Conservation (phyloP, 2,888 invertebrate species). For the Celastrina argiolus region DNA sequence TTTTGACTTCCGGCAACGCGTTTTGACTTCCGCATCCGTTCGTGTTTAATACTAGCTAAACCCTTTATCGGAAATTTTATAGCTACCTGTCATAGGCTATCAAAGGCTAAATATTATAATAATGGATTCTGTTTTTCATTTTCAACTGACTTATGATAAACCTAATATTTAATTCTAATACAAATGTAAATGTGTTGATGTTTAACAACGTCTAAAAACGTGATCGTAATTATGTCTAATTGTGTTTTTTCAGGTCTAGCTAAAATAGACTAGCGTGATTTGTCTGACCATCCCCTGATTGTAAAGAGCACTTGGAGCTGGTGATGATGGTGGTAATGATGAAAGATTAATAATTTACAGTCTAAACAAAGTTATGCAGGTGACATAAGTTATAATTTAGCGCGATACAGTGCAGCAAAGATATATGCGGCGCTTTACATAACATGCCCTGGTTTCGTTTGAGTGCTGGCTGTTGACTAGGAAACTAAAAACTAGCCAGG, state of each 20-base stretch:
- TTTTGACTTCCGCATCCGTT: conserved; percentile 4
- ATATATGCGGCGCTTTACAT: conserved; percentile 6
- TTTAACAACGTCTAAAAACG: too few species aligned
- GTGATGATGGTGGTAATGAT: too few species aligned
- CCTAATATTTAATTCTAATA: too few species aligned
- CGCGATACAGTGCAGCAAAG: background rate
- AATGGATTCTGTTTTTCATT: background rate
- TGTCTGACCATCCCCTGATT: too few species aligned
- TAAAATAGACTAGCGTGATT: too few species aligned
- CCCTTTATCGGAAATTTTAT: background rate
- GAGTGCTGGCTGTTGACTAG: background rate
- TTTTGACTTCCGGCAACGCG: background rate
- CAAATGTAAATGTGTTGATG: too few species aligned
- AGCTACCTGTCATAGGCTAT: background rate
- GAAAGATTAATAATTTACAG: background rate
- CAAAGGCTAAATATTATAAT: background rate
- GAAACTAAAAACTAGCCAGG: background rate
- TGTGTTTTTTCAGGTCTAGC: too few species aligned
- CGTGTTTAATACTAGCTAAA: background rate
- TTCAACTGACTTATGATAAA: background rate
- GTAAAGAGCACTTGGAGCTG: too few species aligned
- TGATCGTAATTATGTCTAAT: too few species aligned
- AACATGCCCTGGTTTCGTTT: conserved; percentile 9
- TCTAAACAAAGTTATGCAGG: background rate
- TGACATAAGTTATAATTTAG: conserved; percentile 7